Base-by-base conservation (phyloP, 2,797 vertebrate genomes). In the Manis javanica region DNA sequence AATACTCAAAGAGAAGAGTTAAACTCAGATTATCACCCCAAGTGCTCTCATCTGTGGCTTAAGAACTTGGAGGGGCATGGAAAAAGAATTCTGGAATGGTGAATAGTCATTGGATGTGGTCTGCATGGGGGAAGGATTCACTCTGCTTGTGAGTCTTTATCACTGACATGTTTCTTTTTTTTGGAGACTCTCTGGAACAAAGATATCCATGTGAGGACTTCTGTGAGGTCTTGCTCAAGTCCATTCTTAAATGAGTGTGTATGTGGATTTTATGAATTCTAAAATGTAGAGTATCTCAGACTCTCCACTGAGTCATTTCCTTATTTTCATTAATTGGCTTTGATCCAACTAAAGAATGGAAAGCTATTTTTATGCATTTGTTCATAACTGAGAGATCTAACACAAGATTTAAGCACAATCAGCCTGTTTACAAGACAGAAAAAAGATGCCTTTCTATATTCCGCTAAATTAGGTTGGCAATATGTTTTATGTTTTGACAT, bases 231-330 rank as follows among this genome's bases (percentile, higher is more conserved):
- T 92, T 75, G 24, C 39, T 95, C 21, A 66, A 86, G 78, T 74
- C 49, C 26, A 23, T 87, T 91, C 55, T 92, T 86, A 74, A 89
- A 79, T 31, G 49, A 90, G n/a, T 71, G 11, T 90, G 29, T 77
- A 57, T 79, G n/a, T 2, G 26, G 3, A 78, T 83, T 37, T 81
- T 55, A 79, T 59, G 72, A 90, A 75, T 90, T 94, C 68, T 93
- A 90, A 88, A 91, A 89, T 55, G 55, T 39, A 57, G 82, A 95
- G 23, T 96, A 71, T 89, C 69, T 92, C 83, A 87, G 79, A 42
- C 29, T 96, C 68, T 94, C 72, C 72, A 75, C 85, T 93, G 94
- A 96, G 84, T 97, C 94, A 96, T 92, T 97, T 97, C 84, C 84
- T 95, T 71, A 71, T 86, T 97, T 89, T 96, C 90, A 94, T 96